Evolutionary conservation across 2,888 invertebrate species (phyloP).

Genomic region (Xestia sexstrigata): DNA sequence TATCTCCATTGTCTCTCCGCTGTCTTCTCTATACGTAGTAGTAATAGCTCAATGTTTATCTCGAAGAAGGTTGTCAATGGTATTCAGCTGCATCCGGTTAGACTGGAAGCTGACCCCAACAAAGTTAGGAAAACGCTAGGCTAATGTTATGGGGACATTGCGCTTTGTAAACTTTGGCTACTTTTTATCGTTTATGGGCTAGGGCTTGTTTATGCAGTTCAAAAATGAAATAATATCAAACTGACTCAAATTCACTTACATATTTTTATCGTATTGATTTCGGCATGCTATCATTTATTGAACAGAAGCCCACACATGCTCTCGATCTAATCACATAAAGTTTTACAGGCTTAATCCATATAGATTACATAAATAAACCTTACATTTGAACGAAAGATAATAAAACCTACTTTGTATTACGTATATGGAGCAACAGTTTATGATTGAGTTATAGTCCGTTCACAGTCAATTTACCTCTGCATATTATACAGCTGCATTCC

Average conservation of each 20-base stretch:
- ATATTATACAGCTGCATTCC: neutral
- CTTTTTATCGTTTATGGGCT: neutral
- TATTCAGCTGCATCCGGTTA: no score
- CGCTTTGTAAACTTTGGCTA: neutral
- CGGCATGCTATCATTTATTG: neutral
- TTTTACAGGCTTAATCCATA: slow-evolving; percentile 23
- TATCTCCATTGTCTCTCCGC: no score
- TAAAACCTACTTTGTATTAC: slow-evolving; percentile 19
- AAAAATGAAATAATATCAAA: neutral
- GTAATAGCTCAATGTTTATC: no score
- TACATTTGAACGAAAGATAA: slow-evolving; percentile 23
- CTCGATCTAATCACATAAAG: slow-evolving; percentile 26
- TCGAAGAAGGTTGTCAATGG: no score
- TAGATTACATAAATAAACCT: slow-evolving; percentile 27
- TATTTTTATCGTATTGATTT: neutral
- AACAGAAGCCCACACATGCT: neutral
- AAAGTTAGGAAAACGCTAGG: no score
- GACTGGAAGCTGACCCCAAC: no score
- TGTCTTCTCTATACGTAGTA: no score
- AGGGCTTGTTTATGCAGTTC: neutral
- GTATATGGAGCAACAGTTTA: slow-evolving; percentile 16
- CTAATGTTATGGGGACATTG: no score
- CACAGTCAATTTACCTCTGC: neutral
- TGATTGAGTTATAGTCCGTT: neutral
- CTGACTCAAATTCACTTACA: neutral